Conservation (phyloP, 1,140 invertebrate species). For the Antheraea mylitta region DNA sequence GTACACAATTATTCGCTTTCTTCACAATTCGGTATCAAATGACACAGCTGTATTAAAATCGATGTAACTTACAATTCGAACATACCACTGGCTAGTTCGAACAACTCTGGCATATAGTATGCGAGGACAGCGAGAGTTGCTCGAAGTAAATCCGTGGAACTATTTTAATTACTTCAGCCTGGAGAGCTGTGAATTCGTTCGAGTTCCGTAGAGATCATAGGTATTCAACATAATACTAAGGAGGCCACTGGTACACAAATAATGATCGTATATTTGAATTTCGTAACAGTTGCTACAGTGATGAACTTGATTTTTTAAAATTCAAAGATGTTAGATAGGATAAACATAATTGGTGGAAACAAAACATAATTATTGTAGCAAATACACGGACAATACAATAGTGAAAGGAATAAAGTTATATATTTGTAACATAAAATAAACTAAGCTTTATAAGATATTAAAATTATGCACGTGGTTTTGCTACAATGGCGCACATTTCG, state of each 20-base stretch:
- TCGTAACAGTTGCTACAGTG: no score
- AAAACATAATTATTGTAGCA: no score
- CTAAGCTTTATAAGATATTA: no score
- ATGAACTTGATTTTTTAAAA: no score
- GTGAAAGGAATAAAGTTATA: no score
- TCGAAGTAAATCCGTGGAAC: conserved; percentile 11
- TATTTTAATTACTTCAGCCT: conserved; percentile 17
- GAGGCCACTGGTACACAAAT: background rate
- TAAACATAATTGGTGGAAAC: no score
- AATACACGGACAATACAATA: no score
- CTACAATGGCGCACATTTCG: no score
- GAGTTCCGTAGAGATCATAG: background rate
- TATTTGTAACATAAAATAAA: no score
- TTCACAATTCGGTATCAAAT: background rate
- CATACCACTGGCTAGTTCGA: background rate
- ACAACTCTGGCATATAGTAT: background rate
- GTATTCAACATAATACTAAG: background rate
- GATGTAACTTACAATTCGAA: background rate
- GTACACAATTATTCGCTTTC: no score
- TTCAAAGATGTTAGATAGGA: no score
- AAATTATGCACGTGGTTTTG: no score
- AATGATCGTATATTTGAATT: background rate
- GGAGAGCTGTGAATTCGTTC: background rate
- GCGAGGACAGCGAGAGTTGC: background rate
- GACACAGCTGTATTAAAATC: background rate